Base-by-base conservation (phyloP, 2,113 vertebrate genomes). In the Hepsetus odoe region DNA sequence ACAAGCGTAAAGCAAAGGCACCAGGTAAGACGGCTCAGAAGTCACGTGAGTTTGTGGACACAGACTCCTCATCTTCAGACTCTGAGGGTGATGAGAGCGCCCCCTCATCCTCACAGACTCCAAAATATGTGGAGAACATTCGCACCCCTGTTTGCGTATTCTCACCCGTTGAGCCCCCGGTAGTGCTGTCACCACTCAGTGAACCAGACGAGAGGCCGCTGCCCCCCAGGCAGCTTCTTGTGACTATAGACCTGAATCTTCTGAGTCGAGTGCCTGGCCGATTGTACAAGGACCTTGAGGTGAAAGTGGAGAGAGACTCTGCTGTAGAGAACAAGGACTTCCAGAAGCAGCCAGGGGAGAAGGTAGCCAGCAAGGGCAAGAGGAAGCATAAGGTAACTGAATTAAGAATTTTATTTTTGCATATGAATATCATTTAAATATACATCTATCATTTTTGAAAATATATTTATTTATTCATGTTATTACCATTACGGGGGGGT, bases 91-190 rank as follows among this genome's bases (percentile, higher is more conserved):
- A 97, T 20, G 96, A 98, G 84, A 98, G 97, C 88, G 95, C 96
- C 77, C 96, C 96, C 30, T 97, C 97, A 30, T 97, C 95, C 6
- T 99, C 96, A 0, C 97, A 98, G 90, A 99, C 98, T 44, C 96
- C 98, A 72, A 98, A 96, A 86, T 98, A 98, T 87, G 92, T 94
- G 2, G 97, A 99, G 87, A 97, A 95, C 83, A 96, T 94, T 89
- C 94, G 96, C 92, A 98, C 96, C 83, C 96, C 94, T 5, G 46
- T 49, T 20, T 0, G 94, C 93, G 74, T 94, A 74, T 96, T 98
- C 92, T 98, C 97, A 85, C 96, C 96, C 86, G 95, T 98, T 95
- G 96, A 97, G 90, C 96, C 97, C 91, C 98, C 96, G 87, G 95
- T 96, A 89, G 94, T 96, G 78, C 88, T 99, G 82, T 99, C 98